Percentiles rank a stretch among this genome's conserved stretches.
These are phyloP conservation scores for Diadumene lineata DNA, from an alignment of 92 coral and sea anemone species.

Conservation along the genomic window DNA sequence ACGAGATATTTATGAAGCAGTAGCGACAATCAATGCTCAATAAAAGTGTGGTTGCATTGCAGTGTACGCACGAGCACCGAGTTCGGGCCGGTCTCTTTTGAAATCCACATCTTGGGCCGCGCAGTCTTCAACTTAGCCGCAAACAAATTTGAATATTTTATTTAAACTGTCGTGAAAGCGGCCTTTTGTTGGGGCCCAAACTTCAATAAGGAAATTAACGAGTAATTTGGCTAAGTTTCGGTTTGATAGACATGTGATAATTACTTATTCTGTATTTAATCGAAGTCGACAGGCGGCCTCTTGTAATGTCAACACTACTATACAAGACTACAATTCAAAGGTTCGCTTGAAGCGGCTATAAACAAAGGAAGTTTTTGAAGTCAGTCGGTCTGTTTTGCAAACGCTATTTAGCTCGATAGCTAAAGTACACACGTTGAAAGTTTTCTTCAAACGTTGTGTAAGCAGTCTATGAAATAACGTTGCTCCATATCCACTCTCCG, in stretches of 20 bases:
- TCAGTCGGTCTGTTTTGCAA: slow-evolving; percentile 82
- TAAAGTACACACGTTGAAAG: slow-evolving; percentile 78
- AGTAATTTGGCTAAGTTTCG: slow-evolving; percentile 99
- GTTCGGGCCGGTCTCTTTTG: slow-evolving; percentile 74
- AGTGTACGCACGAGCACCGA: slow-evolving; percentile 47
- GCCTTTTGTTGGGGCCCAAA: slow-evolving; percentile 99
- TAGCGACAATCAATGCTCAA: slow-evolving; percentile 47
- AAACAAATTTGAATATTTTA: slow-evolving; percentile 90
- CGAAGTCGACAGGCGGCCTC: slow-evolving; percentile 92
- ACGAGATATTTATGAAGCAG: slow-evolving; percentile 70
- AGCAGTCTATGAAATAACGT: slow-evolving; percentile 62
- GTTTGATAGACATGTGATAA: slow-evolving; percentile 99
- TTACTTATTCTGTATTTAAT: slow-evolving; percentile 98
- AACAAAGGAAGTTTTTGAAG: slow-evolving; percentile 89
- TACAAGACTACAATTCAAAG: slow-evolving; percentile 68
- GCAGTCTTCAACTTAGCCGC: slow-evolving; percentile 49
- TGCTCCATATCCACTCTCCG: slow-evolving; percentile 35
- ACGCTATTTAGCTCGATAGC: slow-evolving; percentile 82
- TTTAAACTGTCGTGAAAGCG: slow-evolving; percentile 87
- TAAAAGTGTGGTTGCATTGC: slow-evolving; percentile 60
- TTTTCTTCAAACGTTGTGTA: slow-evolving; percentile 71
- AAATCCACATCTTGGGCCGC: slow-evolving; percentile 43
- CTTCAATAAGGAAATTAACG: slow-evolving; percentile 99
- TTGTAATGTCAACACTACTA: slow-evolving; percentile 87
- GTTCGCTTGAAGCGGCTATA: slow-evolving; percentile 66